Base-by-base conservation (phyloP, 2,113 vertebrate genomes). In the Panthera tigris region DNA sequence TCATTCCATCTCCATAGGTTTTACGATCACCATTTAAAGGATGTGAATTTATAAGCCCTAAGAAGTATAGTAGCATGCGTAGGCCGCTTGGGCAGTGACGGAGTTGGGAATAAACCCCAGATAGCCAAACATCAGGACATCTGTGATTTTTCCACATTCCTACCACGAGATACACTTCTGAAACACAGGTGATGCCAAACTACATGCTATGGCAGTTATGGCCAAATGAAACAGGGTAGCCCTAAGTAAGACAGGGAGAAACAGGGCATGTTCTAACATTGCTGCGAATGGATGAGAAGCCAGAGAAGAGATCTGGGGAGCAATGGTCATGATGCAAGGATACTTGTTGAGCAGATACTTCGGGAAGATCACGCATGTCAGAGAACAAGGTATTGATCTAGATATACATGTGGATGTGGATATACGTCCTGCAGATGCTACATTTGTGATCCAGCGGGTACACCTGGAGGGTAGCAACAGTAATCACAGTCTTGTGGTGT, bases 401-500 rank as follows among this genome's bases (percentile, higher is more conserved):
- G 36, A 29, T 45, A 15, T 63, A 18, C 14, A 31, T 23, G 2
- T 31, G 25, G 33, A 5, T 48, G 4, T 29, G 15, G 1, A 8
- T 18, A 5, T 8, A 33, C 55, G 9, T 5, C 9, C 45, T 86
- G 7, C 4, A 48, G 29, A 36, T 36, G 50, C 19, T 52, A n/a
- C 16, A 4, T 25, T 73, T 21, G 14, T 90, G 78, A 36, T n/a
- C 15, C 52, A 9, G 3, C 0, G 7, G 27, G 29, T 50, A 16
- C 0, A 31, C 31, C 55, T 48, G 2, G 39, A 36, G 8, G 55
- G 16, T 33, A n/a, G 9, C 2, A 0, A 7, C 5, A 82, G 31
- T 25, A 27, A 16, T 0, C 1, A 3, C 2, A 29, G 4, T n/a
- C 15, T 45, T 52, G 16, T 3, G 19, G 1, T 41, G 19, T 68